phyloP scores from a whole-genome alignment of 2,113 vertebrate species.

The Tetrax tetrax region DNA sequence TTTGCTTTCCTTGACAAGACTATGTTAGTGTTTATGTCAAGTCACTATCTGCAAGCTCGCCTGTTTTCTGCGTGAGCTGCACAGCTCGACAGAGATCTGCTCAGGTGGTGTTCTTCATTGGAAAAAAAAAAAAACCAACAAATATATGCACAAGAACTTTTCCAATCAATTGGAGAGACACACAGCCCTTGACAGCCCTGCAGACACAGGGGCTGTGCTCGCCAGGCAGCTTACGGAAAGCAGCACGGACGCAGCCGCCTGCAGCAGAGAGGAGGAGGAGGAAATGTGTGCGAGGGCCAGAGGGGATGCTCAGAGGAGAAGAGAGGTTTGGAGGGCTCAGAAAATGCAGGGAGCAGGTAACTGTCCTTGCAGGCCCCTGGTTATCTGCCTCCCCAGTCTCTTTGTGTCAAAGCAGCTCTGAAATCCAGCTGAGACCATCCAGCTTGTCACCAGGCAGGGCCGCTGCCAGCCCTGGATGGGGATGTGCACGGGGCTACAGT shows the following conservation, averaged over 20 bases:
- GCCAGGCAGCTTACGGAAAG: neutral
- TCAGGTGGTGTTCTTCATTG: slow-evolving; percentile 44
- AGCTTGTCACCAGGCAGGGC: neutral
- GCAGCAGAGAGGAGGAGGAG: neutral
- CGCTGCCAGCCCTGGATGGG: fast-evolving
- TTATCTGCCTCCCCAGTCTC: neutral
- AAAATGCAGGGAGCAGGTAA: neutral
- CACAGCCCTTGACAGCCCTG: slow-evolving; percentile 41
- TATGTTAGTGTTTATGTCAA: neutral
- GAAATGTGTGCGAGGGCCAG: fast-evolving
- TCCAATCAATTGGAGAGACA: slow-evolving; percentile 35
- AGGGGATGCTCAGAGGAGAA: neutral
- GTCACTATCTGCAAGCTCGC: neutral
- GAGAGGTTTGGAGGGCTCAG: neutral
- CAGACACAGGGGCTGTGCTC: neutral
- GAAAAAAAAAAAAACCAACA: neutral
- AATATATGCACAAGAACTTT: slow-evolving; percentile 46
- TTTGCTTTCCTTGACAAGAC: neutral
- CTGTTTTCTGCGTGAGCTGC: neutral
- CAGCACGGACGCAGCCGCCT: neutral
- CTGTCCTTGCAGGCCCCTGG: fast-evolving
- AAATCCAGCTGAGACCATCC: neutral
- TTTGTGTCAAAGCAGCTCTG: neutral
- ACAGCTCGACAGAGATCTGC: neutral
- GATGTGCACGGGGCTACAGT: neutral